Percentiles rank a stretch among this genome's conserved stretches.
Evolutionary conservation across 2,888 invertebrate genomes (phyloP).

Genomic region (Nemoura dubitans): DNA sequence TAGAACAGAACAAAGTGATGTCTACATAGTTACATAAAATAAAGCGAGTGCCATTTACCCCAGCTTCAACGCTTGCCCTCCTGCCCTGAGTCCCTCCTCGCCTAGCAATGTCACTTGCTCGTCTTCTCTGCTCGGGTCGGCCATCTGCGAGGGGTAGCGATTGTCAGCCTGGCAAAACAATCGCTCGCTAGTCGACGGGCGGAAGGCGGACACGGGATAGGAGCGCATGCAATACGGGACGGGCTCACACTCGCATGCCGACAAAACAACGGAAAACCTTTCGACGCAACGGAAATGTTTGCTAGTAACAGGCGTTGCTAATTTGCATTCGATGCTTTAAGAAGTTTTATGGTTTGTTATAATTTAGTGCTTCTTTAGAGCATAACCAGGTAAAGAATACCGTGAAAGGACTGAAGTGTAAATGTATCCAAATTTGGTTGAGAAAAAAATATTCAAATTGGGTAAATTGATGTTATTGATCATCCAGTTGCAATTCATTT

Average conservation of each 20-base stretch:
- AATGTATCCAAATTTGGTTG: no score
- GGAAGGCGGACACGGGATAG: neutral
- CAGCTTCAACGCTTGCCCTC: constrained; percentile 96
- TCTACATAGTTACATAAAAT: no score
- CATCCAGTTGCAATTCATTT: no score
- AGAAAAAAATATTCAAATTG: no score
- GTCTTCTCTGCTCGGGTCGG: constrained; percentile 95
- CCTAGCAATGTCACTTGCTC: constrained; percentile 96
- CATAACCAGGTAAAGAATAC: no score
- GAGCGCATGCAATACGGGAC: neutral
- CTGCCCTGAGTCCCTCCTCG: constrained; percentile 93
- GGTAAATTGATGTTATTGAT: no score
- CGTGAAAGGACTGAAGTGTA: no score
- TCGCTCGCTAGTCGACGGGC: constrained; percentile 60
- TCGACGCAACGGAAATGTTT: neutral
- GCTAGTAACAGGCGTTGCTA: neutral
- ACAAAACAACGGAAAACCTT: constrained; percentile 7
- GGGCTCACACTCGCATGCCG: neutral
- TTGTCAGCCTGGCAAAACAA: constrained; percentile 78
- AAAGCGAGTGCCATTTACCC: constrained; percentile 77
- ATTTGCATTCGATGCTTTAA: neutral
- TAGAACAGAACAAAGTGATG: no score
- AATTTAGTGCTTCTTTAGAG: no score
- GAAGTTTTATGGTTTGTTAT: no score
- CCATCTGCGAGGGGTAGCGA: constrained; percentile 86